Evolutionary conservation across 2,113 vertebrate species (phyloP), one percentile per base, ranked within the genome.

Genomic region (Neogobius melanostomus): DNA sequence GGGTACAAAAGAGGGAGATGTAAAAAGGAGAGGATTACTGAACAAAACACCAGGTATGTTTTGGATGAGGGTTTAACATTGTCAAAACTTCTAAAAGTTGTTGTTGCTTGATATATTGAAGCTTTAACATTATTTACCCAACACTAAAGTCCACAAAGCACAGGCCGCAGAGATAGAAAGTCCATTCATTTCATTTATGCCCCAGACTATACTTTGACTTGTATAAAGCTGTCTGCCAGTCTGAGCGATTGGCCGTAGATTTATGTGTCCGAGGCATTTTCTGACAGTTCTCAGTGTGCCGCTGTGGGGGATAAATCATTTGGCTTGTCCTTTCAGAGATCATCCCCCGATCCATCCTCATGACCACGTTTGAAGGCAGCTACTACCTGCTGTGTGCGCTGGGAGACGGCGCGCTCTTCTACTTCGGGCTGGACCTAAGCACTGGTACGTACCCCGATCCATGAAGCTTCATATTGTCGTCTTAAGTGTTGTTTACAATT

Each of bases 291-390:
- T 86, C 62, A 74, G 54, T 72, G 36, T 60, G 28, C 11, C 72
- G 66, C 68, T 80, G 54, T 8, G 50, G 36, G 64, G 15, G 74
- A 84, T 85, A 79, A 83, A 77, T 68, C 14, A 79, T 72, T 44
- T 63, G 49, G 10, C 36, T 72, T 77, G 74, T 85, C 60, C 36
- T 44, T 68, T 54, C 90, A 99, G 98, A 99, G 85, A 99, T 99
- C 71, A 99, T 99, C 71, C 98, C 98, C 64, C 97, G 98, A 14
- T 99, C 98, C 62, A 99, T 99, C 88, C 92, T 99, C 82, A 98
- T 99, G 97, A 99, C 98, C 0, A 98, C 98, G 16, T 99, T 99
- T 0, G 98, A 99, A 91, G 98, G 95, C 70, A 98, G 96, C 89
- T 97, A 97, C 84, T 99, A 99, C 86, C 91, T 99, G 50, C 94